Evolutionary conservation across 2,113 vertebrate species (phyloP), one percentile per base, ranked within the genome.

Genomic region (Loxodonta africana): DNA sequence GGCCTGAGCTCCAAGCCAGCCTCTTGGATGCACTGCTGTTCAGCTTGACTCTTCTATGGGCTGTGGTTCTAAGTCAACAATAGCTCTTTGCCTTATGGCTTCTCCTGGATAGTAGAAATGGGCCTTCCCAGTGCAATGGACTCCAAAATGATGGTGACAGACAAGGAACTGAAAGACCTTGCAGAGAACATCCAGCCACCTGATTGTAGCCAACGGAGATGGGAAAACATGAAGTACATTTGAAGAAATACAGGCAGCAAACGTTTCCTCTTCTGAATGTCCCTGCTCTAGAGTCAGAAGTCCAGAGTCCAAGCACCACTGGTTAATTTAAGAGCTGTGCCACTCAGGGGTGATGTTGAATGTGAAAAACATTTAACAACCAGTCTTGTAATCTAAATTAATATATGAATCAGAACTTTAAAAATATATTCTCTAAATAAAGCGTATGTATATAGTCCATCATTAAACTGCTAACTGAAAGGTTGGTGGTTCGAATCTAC

Each of bases 1-100:
- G 82, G 76, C 37, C 23, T 0, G 62, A 41, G 46, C 15, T 82
- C 37, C 74, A 3, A 25, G 25, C 74, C 0, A 1, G 5, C 25
- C 73, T 77, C 46, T 28, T 2, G 2, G 21, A 2, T 15, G 48
- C 3, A 0, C n/a, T 41, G 44, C n/a, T 44, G 2, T 11, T 57
- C 41, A 21, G 1, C 60, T 65, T 12, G 6, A 9, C 53, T 14
- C 0, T 20, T 76, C 46, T 86, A 25, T 14, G 10, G 1, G 26
- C 62, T 69, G 46, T 33, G 12, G 15, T 51, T 46, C 92, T 83
- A 10, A 5, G 20, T 18, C 71, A 57, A 1, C 6, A 17, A 0
- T 15, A 26, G 20, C 28, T 37, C 69, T 91, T 14, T 14, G 11
- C 63, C n/a, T 92, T 51, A 33, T n/a, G 26, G 48, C 51, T 53